phyloP scores from a whole-genome alignment of 2,797 vertebrate genomes.

The Anabas testudineus region DNA sequence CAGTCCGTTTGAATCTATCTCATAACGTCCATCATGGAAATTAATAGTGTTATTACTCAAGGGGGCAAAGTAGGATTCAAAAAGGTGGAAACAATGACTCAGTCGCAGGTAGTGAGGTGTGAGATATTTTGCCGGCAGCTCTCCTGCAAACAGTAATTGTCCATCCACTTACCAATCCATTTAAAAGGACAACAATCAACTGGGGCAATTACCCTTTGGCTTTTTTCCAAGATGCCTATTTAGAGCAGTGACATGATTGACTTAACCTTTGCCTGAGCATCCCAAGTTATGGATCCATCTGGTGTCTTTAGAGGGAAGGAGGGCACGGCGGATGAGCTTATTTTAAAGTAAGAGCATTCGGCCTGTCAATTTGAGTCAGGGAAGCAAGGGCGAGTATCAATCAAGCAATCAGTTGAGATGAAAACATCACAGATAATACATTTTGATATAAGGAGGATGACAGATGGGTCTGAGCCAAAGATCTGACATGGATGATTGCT shows the following conservation, averaged over 20 bases:
- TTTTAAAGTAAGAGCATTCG: conserved; percentile 30
- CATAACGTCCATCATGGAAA: conserved; percentile 6
- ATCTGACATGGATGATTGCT: conserved; percentile 25
- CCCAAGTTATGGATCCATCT: conserved; percentile 40
- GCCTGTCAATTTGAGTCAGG: conserved; percentile 54
- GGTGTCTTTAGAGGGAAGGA: conserved; percentile 52
- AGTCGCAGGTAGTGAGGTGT: conserved; percentile 7
- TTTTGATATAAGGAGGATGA: conserved; percentile 32
- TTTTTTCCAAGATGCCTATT: conserved; percentile 54
- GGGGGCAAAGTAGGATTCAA: conserved; percentile 9
- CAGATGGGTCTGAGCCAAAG: conserved; percentile 31
- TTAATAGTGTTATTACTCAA: conserved; percentile 14
- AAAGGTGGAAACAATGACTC: conserved; percentile 13
- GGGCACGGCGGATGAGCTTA: conserved; percentile 29
- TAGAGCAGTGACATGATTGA: conserved; percentile 61
- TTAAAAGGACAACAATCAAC: conserved; percentile 54
- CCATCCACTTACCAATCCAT: conserved; percentile 13
- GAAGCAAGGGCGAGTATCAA: conserved; percentile 57
- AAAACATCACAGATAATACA: conserved; percentile 57
- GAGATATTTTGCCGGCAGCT: conserved; percentile 3
- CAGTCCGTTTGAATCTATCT: conserved; percentile 35
- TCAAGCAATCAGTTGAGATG: conserved; percentile 53
- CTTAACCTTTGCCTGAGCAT: conserved; percentile 72
- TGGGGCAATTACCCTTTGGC: conserved; percentile 57
- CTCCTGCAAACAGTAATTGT: conserved; percentile 9